Base-by-base conservation (phyloP, 2,888 invertebrate species). In the Mechanitis mazaeus region DNA sequence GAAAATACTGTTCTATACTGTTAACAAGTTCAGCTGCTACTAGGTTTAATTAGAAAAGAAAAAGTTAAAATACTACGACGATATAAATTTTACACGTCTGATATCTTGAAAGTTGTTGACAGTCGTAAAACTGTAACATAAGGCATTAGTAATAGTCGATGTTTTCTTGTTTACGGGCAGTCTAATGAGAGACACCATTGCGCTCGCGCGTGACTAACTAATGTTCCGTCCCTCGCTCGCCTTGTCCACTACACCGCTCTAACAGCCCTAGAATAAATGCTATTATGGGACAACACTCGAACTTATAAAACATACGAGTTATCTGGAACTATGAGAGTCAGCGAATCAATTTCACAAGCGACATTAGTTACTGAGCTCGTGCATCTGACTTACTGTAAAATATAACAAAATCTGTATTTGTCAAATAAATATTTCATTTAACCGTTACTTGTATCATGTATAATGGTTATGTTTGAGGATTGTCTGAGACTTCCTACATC, bases 121-220 rank as follows among this genome's bases (percentile, higher is more conserved):
- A 76, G 76, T 84, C 81, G 78, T 87, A 83, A 85, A 86, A 75
- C 76, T 77, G 76, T 80, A 80, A 81, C 81, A 75, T 74, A 73
- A 75, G 73, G 76, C 84, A 87, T 87, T 87, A 84, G 84, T 83
- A 80, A 80, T 77, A 78, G 81, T 83, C 80, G 75, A 81, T 80
- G 75, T 80, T 79, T 82, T 80, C 80, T 83, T 85, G 81, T 87
- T 87, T 85, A 87, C 79, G 85, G 82, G 73, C 74, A 71, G 72
- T 74, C 79, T 87, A 87, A 88, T 87, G 84, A 85, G 85, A 82
- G 79, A 82, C 79, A 78, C 80, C 78, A 79, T 81, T 73, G 76
- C 78, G 77, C 74, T 77, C 74, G 76, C 74, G 76, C 80, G 81
- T 82, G 81, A 81, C 83, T 83, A 78, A 77, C 76, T 76, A 78